Conservation (phyloP, 2,888 invertebrate genomes). For the Artemia sinica region DNA sequence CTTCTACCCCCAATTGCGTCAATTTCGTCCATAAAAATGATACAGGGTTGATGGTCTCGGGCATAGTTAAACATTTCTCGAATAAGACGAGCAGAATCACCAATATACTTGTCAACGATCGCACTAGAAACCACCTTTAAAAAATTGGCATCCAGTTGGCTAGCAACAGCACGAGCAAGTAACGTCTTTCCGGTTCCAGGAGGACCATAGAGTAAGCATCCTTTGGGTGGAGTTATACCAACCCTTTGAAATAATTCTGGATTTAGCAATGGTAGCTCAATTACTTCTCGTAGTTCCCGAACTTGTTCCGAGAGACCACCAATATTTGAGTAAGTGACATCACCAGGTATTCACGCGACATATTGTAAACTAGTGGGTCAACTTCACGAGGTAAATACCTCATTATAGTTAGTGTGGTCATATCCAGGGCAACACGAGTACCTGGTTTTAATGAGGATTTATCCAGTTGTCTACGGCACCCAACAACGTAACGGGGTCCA, state of each 20-base stretch:
- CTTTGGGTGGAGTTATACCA: constrained; percentile 98
- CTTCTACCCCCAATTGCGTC: constrained; percentile 95
- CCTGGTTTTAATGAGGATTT: constrained; percentile 87
- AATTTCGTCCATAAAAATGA: constrained; percentile 99
- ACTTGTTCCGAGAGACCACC: constrained; percentile 97
- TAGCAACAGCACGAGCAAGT: constrained; percentile 89
- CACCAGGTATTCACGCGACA: constrained; percentile 97
- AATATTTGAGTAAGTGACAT: constrained; percentile 85
- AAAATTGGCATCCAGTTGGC: constrained; percentile 94
- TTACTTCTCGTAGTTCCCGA: constrained; percentile 88
- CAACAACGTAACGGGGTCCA: constrained; percentile 96
- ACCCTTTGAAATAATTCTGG: constrained; percentile 91
- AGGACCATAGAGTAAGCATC: constrained; percentile 89
- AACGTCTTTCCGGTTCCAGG: constrained; percentile 98
- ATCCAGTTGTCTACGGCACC: constrained; percentile 88
- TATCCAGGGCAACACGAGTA: constrained; percentile 91
- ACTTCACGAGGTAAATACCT: constrained; percentile 91
- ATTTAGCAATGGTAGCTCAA: constrained; percentile 87
- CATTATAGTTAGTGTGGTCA: constrained; percentile 99
- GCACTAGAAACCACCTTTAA: constrained; percentile 95
- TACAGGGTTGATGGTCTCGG: constrained; percentile 96
- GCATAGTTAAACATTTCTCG: constrained; percentile 99
- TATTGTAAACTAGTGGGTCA: constrained; percentile 96
- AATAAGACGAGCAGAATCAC: constrained; percentile 92
- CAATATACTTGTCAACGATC: constrained; percentile 98